Base-by-base conservation (phyloP, 2,888 invertebrate genomes). In the Pterostichus niger region DNA sequence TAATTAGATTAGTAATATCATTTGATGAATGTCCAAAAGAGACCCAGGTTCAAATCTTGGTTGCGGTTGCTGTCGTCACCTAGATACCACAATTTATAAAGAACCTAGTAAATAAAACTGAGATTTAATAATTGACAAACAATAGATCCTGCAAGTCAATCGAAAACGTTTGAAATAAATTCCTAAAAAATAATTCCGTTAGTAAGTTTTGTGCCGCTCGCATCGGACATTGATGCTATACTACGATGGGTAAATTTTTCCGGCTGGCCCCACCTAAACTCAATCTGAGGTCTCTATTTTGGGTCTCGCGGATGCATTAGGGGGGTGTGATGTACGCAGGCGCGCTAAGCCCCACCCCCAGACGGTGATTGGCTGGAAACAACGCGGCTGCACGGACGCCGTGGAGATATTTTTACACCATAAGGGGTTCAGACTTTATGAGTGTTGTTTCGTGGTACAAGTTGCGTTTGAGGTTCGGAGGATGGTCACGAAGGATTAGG, bases 291-390 rank as follows among this genome's bases (percentile, higher is more conserved):
- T 88, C 86, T 86, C 86, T 87, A 88, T 88, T 88, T 52, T 88
- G 89, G 89, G 89, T 89, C 88, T 88, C 87, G 86, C 86, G 88
- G 87, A 87, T 86, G 88, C 88, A 88, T 88, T 88, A 88, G 87
- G 88, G n/a, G 89, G 89, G 84, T 73, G 24, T 86, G 84, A 82
- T 84, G 85, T 86, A 85, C 88, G 88, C 88, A 86, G 86, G 88
- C 87, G 87, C 79, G 6, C 81, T 80, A 76, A 35, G 85, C 85
- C 84, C 86, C 86, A 85, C 87, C 87, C 87, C 87, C 85, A 13
- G 5, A 75, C 85, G 82, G 83, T 84, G 85, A 87, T 87, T 87
- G 87, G 87, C 84, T 76, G 86, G 84, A 15, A 13, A 33, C 40
- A 64, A 64, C 61, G 79, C 77, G 40, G 35, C 78, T 10, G 40